phyloP scores from a whole-genome alignment of 2,113 vertebrate genomes.

The Macquaria ambigua region DNA sequence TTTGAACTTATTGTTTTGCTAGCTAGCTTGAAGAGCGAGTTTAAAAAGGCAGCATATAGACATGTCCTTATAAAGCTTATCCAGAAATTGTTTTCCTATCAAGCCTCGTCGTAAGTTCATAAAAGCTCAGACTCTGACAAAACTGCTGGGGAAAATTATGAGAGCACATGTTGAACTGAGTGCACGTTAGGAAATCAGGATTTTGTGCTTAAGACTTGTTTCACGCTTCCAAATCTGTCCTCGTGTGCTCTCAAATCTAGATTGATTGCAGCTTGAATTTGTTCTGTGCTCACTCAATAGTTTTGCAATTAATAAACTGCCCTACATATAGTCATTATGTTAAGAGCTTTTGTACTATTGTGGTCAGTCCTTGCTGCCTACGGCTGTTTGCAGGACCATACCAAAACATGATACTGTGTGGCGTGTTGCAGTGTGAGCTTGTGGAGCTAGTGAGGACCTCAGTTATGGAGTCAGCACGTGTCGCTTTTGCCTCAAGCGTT shows the following conservation, averaged over 20 bases:
- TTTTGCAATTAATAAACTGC: constrained; percentile 26
- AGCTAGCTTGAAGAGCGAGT: no score
- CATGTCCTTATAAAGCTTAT: not conserved
- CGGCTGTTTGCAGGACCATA: not conserved
- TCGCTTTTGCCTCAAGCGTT: constrained; percentile 29
- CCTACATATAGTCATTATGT: not conserved
- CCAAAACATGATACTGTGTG: not conserved
- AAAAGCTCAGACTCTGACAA: constrained; percentile 8
- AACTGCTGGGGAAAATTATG: constrained; percentile 14
- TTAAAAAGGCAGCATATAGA: not conserved
- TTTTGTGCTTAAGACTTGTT: constrained; percentile 12
- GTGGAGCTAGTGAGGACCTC: not conserved
- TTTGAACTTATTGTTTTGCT: no score
- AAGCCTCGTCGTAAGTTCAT: constrained; percentile 1
- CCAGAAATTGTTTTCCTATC: not conserved
- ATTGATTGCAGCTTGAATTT: constrained; percentile 28
- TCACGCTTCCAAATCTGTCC: constrained; percentile 1
- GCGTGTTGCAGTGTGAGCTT: constrained; percentile 9
- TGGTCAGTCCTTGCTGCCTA: not conserved
- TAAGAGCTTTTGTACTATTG: not conserved
- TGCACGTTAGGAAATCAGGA: not conserved
- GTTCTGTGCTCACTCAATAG: not conserved
- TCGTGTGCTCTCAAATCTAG: not conserved
- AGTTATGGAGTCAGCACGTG: constrained; percentile 23
- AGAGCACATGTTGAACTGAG: constrained; percentile 22